A percentile compares a stretch with the other conserved stretches of the same genome.
phyloP scores from a whole-genome alignment of 1,140 invertebrate genomes.

The Heliothis subflexa region DNA sequence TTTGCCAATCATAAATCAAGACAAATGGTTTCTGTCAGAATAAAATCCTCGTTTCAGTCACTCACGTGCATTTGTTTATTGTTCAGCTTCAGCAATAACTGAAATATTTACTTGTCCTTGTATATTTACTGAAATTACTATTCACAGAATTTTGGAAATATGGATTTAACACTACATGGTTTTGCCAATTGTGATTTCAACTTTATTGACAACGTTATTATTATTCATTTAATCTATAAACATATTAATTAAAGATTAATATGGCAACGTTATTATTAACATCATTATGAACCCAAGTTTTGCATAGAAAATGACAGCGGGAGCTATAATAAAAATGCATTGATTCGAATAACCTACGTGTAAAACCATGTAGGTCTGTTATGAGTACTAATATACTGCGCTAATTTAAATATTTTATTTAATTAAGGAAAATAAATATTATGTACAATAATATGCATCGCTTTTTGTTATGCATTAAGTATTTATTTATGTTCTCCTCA shows the following conservation, averaged over 20 bases:
- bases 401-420: not conserved
- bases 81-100: slow-evolving; percentile 31
- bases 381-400: not conserved
- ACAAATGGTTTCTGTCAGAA: slow-evolving; percentile 10
- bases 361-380: not conserved
- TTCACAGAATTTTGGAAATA: slow-evolving; percentile 20
- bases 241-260: too few relatives aligned
- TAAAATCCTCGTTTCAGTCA: slow-evolving; percentile 16
- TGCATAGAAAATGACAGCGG: too few relatives aligned
- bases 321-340: not conserved
- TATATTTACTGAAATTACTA: slow-evolving; percentile 36
- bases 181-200: slow-evolving; percentile 7
- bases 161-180: slow-evolving; percentile 28
- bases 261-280: too few relatives aligned
- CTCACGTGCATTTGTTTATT: slow-evolving; percentile 28
- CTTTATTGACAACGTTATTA: slow-evolving; percentile 5
- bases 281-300: too few relatives aligned
- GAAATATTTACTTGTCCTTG: slow-evolving; percentile 24
- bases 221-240: too few relatives aligned
- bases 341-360: too few relatives aligned
- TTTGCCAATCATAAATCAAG: slow-evolving; percentile 8
- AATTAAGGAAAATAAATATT: not conserved
- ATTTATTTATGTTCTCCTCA: not conserved
- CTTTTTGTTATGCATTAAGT: not conserved
- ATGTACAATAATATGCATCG: not conserved